These are phyloP conservation scores for Sebastes iracundus DNA, from an alignment of 2,797 vertebrate species.

Conservation along the genomic window DNA sequence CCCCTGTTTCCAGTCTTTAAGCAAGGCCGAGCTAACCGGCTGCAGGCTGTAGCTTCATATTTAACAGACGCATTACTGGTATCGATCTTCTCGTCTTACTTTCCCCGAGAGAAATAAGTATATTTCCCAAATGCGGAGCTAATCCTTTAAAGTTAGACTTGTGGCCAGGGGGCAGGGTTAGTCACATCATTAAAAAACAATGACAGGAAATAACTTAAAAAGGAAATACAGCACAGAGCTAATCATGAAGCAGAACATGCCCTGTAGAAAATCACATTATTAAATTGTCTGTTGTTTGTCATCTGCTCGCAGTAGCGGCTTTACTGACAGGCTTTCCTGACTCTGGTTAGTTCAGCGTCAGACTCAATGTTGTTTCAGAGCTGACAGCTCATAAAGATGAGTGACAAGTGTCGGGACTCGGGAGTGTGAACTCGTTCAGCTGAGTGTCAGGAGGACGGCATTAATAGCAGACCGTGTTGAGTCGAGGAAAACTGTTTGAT, in stretches of 20 bases:
- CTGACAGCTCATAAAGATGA: slow-evolving; percentile 52
- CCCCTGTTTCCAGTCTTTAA: background rate
- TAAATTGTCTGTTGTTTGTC: slow-evolving; percentile 35
- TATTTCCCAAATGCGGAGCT: background rate
- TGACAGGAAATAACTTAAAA: background rate
- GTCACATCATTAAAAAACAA: background rate
- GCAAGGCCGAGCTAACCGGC: background rate
- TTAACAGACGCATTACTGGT: background rate
- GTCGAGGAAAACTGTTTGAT: slow-evolving; percentile 25
- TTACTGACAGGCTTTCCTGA: slow-evolving; percentile 15
- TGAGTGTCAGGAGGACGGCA: slow-evolving; percentile 16
- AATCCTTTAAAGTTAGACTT: background rate
- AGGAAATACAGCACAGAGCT: background rate
- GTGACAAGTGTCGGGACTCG: slow-evolving; percentile 36
- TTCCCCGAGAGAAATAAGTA: background rate
- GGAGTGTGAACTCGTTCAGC: slow-evolving; percentile 19
- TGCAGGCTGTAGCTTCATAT: background rate
- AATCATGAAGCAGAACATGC: background rate
- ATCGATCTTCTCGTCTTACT: background rate
- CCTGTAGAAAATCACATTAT: slow-evolving; percentile 18
- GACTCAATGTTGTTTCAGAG: slow-evolving; percentile 25
- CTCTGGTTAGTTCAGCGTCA: background rate
- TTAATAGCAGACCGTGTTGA: slow-evolving; percentile 13
- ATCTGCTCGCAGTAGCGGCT: background rate
- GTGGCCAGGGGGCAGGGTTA: background rate